Evolutionary conservation across 2,888 invertebrate genomes (phyloP).

Genomic region (Octodonta nipae): DNA sequence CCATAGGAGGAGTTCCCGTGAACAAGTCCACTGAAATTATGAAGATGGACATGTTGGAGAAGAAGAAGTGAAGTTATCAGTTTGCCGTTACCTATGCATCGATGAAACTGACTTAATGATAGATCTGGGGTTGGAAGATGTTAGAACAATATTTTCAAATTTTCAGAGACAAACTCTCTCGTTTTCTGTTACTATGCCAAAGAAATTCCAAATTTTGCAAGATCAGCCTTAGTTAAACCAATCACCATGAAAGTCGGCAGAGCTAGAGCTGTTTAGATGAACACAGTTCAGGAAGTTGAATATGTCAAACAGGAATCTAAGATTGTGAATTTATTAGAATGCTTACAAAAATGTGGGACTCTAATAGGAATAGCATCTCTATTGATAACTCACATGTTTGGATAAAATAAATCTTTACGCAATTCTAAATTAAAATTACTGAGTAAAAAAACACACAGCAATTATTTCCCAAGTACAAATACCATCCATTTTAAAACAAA

Average conservation of each 20-base stretch:
- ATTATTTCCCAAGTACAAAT: no score
- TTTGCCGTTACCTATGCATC: constrained; percentile 92
- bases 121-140: constrained; percentile 99
- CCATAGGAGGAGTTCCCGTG: constrained; percentile 91
- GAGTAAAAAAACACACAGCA: no score
- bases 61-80: constrained; percentile 82
- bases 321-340: constrained; percentile 83
- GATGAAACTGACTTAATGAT: constrained; percentile 99
- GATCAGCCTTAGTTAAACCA: constrained; percentile 90
- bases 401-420: no score
- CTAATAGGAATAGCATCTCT: no score
- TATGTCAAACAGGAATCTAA: constrained; percentile 96
- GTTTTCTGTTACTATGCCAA: constrained; percentile 99
- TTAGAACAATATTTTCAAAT: constrained; percentile 95
- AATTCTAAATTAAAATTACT: no score
- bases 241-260: constrained; percentile 97
- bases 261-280: constrained; percentile 94
- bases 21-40: constrained; percentile 85
- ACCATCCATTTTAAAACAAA: no score
- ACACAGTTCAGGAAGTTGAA: constrained; percentile 91
- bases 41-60: constrained; percentile 93
- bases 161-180: constrained; percentile 89
- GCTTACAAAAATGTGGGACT: constrained; percentile 89
- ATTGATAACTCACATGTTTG: no score
- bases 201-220: constrained; percentile 97